Evolutionary conservation across 2,113 vertebrate species (phyloP).

Genomic region (Athene noctua): DNA sequence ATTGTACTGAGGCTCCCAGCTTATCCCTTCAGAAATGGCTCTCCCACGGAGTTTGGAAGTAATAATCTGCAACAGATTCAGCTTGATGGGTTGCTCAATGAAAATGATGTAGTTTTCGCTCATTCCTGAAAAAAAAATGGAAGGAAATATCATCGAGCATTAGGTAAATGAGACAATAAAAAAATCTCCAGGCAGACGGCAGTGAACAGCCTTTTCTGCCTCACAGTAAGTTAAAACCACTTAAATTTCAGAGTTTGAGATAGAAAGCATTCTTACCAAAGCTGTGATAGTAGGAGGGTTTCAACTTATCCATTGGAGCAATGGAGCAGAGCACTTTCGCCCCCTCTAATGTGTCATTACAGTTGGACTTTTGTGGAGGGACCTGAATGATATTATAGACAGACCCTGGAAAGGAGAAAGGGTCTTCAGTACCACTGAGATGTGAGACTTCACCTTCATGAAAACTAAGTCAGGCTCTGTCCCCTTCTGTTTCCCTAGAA

Average conservation of each 20-base stretch:
- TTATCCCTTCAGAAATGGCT: conserved; percentile 77
- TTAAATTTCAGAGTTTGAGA: background rate
- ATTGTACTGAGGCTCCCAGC: conserved; percentile 88
- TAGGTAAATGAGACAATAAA: background rate
- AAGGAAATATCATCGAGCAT: rapidly evolving
- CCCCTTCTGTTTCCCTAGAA: background rate
- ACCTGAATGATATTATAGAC: conserved; percentile 88
- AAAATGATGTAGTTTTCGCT: conserved; percentile 92
- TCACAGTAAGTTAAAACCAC: background rate
- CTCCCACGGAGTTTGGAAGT: conserved; percentile 79
- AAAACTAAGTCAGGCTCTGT: background rate
- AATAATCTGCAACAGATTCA: conserved; percentile 87
- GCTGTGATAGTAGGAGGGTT: conserved; percentile 93
- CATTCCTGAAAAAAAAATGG: conserved; percentile 81
- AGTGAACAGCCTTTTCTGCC: background rate
- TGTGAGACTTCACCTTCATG: background rate
- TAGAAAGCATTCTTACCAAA: conserved; percentile 77
- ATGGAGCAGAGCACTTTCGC: conserved; percentile 85
- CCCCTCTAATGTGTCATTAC: conserved; percentile 78
- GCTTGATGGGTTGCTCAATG: conserved; percentile 89
- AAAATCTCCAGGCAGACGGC: background rate
- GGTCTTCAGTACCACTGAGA: background rate
- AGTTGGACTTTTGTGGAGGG: conserved; percentile 73
- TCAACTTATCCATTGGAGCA: conserved; percentile 74
- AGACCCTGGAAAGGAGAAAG: conserved; percentile 73